Base-by-base conservation (phyloP, 2,888 invertebrate species). In the Homarus gammarus region DNA sequence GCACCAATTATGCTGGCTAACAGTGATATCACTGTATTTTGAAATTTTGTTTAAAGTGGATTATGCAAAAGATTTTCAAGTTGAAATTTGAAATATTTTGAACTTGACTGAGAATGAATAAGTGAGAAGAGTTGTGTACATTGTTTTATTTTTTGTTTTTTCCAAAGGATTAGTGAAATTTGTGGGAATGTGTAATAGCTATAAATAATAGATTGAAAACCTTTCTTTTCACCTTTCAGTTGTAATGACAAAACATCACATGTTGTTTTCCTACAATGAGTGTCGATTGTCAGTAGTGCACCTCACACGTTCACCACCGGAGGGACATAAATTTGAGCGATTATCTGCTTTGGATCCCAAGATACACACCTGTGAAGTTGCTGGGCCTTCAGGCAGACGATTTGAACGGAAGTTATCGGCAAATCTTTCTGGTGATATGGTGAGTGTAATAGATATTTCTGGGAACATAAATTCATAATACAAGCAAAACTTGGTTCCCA, bases 231-330 rank as follows among this genome's bases (percentile, higher is more conserved):
- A 92, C 92, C 91, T 95, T 95, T 82, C 94, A 96, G 96, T 96
- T 92, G 95, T 95, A 92, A 94, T 96, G 92, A 95, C 96, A 92
- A 95, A 95, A 93, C 95, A 95, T 92, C 96, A 96, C 93, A 95
- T 96, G 92, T 94, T 97, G 91, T 95, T 96, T 93, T 95, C 96
- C 44, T 96, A 96, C 93, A 96, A 95, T 93, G 96, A 96, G 92
- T 95, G 95, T 93, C 95, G 95, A 92, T 95, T 96, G 92, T 96
- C 96, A 75, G 94, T 96, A 92, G 95, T 96, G 73, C 95, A 96
- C 93, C 95, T 96, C 93, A 95, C 95, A 56, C 95, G 95, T 93
- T 94, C 95, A 88, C 95, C 95, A 93, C 93, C 93, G 75, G 95
- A 95, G 92, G 94, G 94, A 92, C 94, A 94, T 93, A 93, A 95